Evolutionary conservation across 2,113 vertebrate species (phyloP), one percentile per base, ranked within the genome.

Genomic region (Planiliza haematocheilus): DNA sequence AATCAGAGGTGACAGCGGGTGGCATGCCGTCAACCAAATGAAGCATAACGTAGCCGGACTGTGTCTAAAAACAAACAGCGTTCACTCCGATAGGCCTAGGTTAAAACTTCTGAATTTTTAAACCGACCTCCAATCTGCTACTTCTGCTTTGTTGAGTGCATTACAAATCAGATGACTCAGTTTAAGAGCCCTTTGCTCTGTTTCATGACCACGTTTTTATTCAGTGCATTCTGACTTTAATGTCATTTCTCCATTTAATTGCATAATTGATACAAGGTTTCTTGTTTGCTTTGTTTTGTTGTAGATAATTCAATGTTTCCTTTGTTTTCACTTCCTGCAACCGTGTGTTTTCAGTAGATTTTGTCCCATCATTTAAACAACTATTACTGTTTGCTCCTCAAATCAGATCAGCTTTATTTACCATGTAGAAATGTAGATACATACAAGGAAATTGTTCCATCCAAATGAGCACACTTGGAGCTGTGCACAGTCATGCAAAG

Each of bases 1-100:
- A 86, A 82, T 73, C 65, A 70, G 68, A 71, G 72, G 52, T 66
- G 59, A 84, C 74, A 59, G 57, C 39, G 16, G 64, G 71, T 20
- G 58, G 62, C 58, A 61, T 39, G 74, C 53, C 0, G 9, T 39
- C 34, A 55, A 70, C 41, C 58, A 77, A 77, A 77, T 72, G 60
- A 84, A 55, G 69, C 67, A 63, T 79, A 66, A 58, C 20, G 56
- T 18, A 52, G 52, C 46, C 38, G 3, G 0, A 39, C 55, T 45
- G 62, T 57, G 67, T 49, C 66, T 70, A 52, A 62, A 87, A 83
- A 72, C 45, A 65, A 57, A 55, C 46, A 20, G 34, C 1, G 42
- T 39, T 20, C 36, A 42, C 37, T 61, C 36, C 21, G 13, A 61
- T 39, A 21, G 20, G 12, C 20, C 36, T 20, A 48, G 45, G 20